phyloP scores from a whole-genome alignment of 2,113 vertebrate genomes.

The Cnemophilus loriae region DNA sequence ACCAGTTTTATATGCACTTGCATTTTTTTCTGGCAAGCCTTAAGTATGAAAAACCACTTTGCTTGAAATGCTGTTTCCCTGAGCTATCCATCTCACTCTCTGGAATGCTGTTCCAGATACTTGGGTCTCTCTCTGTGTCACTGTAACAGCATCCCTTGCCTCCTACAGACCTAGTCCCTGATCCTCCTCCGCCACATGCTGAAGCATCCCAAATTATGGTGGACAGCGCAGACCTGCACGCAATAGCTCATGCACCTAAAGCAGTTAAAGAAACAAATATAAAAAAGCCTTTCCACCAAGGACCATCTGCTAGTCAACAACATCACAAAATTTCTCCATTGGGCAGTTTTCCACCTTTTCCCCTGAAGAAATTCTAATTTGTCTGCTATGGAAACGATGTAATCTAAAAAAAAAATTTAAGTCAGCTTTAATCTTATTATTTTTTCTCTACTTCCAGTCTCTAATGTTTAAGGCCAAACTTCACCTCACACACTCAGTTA shows the following conservation, averaged over 20 bases:
- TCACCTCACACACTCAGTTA: background rate
- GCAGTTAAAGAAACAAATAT: background rate
- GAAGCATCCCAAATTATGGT: background rate
- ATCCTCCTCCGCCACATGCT: background rate
- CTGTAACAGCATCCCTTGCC: background rate
- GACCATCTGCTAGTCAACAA: background rate
- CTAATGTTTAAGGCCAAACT: background rate
- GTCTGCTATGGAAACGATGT: background rate
- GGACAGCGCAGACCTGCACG: background rate
- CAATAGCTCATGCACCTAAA: background rate
- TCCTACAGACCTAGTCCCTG: background rate
- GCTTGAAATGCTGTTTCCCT: background rate
- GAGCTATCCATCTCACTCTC: background rate
- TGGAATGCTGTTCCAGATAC: background rate
- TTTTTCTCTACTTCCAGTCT: background rate
- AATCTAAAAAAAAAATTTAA: too few species aligned
- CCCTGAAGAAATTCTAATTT: background rate
- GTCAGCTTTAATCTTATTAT: background rate
- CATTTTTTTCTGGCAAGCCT: background rate
- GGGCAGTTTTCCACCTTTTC: background rate
- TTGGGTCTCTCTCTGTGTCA: background rate
- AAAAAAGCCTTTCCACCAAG: background rate
- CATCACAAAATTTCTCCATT: background rate
- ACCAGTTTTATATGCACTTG: background rate
- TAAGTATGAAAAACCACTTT: background rate